These are phyloP conservation scores for Eupristina koningsbergeri DNA, from an alignment of 1,140 invertebrate genomes.

Conservation along the genomic window DNA sequence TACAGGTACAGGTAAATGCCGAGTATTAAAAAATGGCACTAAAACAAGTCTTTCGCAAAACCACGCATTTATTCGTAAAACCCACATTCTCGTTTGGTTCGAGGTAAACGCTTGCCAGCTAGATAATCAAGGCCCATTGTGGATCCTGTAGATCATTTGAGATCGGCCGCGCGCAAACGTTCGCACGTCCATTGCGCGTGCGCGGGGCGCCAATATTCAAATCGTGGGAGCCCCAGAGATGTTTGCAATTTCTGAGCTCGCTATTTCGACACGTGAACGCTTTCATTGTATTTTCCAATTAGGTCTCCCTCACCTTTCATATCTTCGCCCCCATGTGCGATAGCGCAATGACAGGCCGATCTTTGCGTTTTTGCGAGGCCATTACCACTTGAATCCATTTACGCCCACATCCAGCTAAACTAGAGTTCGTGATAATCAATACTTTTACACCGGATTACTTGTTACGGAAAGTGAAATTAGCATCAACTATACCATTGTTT, in stretches of 20 bases:
- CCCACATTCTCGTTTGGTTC: not conserved
- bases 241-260: not conserved
- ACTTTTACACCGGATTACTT: not conserved
- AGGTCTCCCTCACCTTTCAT: not conserved
- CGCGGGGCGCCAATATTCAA: conserved; percentile 18
- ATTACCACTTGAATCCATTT: not conserved
- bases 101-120: not conserved
- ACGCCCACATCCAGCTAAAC: not conserved
- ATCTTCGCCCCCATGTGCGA: not conserved
- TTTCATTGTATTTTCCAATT: not conserved
- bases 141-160: not conserved
- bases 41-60: not conserved
- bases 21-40: not conserved
- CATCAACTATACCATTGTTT: not conserved
- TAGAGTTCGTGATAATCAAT: not conserved
- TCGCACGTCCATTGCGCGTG: not conserved
- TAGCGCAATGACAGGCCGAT: not conserved
- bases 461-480: not conserved
- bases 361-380: not conserved
- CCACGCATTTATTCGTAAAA: not conserved
- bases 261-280: conserved; percentile 12
- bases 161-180: not conserved
- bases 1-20: no score
- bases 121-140: not conserved
- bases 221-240: not conserved